phyloP scores from a whole-genome alignment of 2,113 vertebrate species.

The Scolopax mira region DNA sequence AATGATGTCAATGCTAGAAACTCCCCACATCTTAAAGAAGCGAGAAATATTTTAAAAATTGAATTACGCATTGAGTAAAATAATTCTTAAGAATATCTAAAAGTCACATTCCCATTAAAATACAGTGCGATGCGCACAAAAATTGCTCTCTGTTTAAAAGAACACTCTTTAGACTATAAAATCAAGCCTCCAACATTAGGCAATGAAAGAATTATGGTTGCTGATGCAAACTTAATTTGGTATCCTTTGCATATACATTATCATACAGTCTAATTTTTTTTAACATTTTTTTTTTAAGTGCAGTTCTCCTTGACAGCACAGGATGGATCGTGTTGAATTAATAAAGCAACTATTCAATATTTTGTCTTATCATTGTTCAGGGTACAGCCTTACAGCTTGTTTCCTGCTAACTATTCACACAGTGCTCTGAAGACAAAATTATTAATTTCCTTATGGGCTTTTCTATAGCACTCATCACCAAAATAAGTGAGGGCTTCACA shows the following conservation, averaged over 20 bases:
- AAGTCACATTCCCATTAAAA: slow-evolving; percentile 28
- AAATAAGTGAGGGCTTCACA: slow-evolving; percentile 48
- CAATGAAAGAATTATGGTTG: slow-evolving; percentile 36
- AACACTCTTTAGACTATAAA: slow-evolving; percentile 21
- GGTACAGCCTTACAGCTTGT: slow-evolving; percentile 45
- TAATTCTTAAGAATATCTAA: slow-evolving; percentile 20
- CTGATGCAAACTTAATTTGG: slow-evolving; percentile 49
- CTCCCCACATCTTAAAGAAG: not conserved
- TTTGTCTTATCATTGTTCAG: slow-evolving; percentile 61
- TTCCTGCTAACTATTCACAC: slow-evolving; percentile 55
- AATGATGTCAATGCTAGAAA: not conserved
- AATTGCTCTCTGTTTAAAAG: not conserved
- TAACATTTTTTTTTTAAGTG: slow-evolving; percentile 50
- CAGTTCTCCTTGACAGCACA: slow-evolving; percentile 26
- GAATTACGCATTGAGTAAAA: slow-evolving; percentile 21
- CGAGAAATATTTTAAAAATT: not conserved
- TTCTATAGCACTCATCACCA: slow-evolving; percentile 49
- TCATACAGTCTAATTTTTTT: slow-evolving; percentile 33
- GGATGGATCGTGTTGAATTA: slow-evolving; percentile 50
- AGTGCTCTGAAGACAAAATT: slow-evolving; percentile 59
- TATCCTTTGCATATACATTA: slow-evolving; percentile 28
- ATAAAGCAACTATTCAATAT: slow-evolving; percentile 55
- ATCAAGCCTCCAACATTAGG: slow-evolving; percentile 30
- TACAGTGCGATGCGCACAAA: not conserved
- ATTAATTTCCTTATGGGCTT: slow-evolving; percentile 62